These are phyloP conservation scores for Drosophila bocqueti DNA, from an alignment of 1,140 invertebrate genomes.

Conservation along the genomic window DNA sequence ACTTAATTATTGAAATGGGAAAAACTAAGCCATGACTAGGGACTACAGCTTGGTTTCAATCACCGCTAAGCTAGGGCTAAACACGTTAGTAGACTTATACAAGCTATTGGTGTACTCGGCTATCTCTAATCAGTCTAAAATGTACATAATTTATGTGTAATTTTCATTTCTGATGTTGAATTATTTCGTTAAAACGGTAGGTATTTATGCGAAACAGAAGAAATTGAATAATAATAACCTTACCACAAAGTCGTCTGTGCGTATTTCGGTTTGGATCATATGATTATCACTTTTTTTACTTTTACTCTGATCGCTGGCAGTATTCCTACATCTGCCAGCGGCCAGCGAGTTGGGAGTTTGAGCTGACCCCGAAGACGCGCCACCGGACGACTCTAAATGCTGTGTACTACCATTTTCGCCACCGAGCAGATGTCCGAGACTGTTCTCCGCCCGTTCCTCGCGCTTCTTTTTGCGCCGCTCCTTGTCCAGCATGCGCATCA, in stretches of 20 bases:
- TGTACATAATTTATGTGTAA: conserved; percentile 24
- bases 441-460: conserved; percentile 84
- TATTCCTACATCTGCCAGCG: conserved; percentile 43
- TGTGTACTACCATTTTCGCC: conserved; percentile 76
- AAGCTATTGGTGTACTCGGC: conserved; percentile 3
- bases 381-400: conserved; percentile 71
- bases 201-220: conserved; percentile 51
- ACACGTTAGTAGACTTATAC: conserved; percentile 10
- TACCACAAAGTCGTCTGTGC: conserved; percentile 86
- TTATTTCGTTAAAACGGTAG: conserved; percentile 49
- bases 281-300: conserved; percentile 85
- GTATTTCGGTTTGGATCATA: conserved; percentile 85
- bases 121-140: conserved; percentile 27
- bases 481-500: conserved; percentile 94
- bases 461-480: conserved; percentile 90
- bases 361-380: conserved; percentile 43
- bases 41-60: conserved; percentile 1
- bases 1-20: background rate
- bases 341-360: conserved; percentile 35
- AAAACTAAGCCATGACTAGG: conserved; percentile 6
- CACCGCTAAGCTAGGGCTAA: conserved; percentile 4
- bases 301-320: conserved; percentile 75
- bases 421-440: conserved; percentile 22
- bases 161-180: conserved; percentile 59
- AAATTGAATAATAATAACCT: conserved; percentile 85